Percentiles rank a stretch among this genome's conserved stretches.
These are phyloP conservation scores for Mionectes olivaceus DNA, from an alignment of 2,797 vertebrate species.

Conservation along the genomic window DNA sequence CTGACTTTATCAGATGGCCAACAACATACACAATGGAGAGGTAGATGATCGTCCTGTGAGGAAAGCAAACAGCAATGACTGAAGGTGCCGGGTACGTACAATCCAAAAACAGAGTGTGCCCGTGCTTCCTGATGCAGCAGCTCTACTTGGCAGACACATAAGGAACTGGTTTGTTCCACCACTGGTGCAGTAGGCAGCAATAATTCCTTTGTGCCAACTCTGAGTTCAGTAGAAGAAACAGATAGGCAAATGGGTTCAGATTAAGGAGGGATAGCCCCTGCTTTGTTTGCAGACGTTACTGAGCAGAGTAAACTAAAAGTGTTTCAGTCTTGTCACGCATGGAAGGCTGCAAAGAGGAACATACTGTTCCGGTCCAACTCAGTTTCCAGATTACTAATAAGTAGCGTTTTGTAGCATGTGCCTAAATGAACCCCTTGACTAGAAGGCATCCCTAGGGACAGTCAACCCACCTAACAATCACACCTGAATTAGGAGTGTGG, in stretches of 20 bases:
- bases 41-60: constrained; percentile 93
- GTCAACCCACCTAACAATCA: neutral
- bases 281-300: neutral
- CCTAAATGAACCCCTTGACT: neutral
- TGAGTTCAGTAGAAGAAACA: neutral
- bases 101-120: neutral
- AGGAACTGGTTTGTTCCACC: neutral
- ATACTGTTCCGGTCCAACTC: neutral
- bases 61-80: constrained; percentile 62
- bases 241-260: neutral
- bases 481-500: neutral
- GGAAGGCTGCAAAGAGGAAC: neutral
- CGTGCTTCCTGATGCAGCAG: neutral
- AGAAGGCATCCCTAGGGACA: neutral
- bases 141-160: neutral
- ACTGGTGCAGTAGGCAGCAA: neutral
- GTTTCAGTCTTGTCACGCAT: neutral
- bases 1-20: constrained; percentile 93
- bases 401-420: neutral
- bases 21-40: constrained; percentile 94
- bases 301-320: neutral
- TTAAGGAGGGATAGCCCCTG: neutral
- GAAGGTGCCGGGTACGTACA: neutral
- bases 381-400: neutral
- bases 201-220: neutral